These are phyloP conservation scores for Sebastes trivittatus DNA, from an alignment of 2,797 vertebrate genomes.

Conservation along the genomic window DNA sequence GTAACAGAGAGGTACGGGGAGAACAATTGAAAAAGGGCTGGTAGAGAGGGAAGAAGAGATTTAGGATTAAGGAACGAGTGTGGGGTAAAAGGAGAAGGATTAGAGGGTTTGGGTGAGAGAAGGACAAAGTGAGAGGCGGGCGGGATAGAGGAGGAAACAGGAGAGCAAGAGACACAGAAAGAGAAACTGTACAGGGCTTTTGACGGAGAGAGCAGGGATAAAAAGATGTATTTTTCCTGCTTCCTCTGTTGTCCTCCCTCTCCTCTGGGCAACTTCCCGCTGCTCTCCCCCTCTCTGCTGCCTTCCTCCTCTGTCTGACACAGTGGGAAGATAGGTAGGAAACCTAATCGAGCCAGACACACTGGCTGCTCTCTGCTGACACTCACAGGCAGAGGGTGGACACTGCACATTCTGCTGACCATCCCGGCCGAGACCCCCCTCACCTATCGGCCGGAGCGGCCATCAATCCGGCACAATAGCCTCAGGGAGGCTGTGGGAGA, in stretches of 20 bases:
- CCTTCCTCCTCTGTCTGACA: constrained; percentile 74
- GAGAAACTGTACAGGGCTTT: constrained; percentile 62
- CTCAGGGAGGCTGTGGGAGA: constrained; percentile 59
- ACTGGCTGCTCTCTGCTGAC: constrained; percentile 79
- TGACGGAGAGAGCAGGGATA: constrained; percentile 70
- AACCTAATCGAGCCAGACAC: constrained; percentile 75
- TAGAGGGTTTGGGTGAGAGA: constrained; percentile 65
- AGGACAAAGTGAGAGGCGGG: constrained; percentile 74
- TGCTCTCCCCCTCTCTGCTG: constrained; percentile 65
- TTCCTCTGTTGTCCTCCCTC: constrained; percentile 76
- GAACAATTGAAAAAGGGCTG: constrained; percentile 69
- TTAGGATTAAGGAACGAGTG: constrained; percentile 81
- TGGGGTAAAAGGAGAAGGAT: constrained; percentile 76
- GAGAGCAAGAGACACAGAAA: constrained; percentile 48
- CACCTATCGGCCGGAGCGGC: constrained; percentile 52
- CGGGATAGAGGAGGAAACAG: constrained; percentile 44
- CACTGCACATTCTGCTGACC: constrained; percentile 63
- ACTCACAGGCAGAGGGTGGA: constrained; percentile 67
- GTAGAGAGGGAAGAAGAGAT: constrained; percentile 73
- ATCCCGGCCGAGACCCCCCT: constrained; percentile 8
- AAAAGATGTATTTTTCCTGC: constrained; percentile 79
- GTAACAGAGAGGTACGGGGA: constrained; percentile 64
- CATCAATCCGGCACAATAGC: constrained; percentile 67
- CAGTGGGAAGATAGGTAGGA: constrained; percentile 77
- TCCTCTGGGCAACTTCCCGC: constrained; percentile 72